Evolutionary conservation across 1,140 invertebrate genomes (phyloP).

Genomic region (Drosophila kanapiae): DNA sequence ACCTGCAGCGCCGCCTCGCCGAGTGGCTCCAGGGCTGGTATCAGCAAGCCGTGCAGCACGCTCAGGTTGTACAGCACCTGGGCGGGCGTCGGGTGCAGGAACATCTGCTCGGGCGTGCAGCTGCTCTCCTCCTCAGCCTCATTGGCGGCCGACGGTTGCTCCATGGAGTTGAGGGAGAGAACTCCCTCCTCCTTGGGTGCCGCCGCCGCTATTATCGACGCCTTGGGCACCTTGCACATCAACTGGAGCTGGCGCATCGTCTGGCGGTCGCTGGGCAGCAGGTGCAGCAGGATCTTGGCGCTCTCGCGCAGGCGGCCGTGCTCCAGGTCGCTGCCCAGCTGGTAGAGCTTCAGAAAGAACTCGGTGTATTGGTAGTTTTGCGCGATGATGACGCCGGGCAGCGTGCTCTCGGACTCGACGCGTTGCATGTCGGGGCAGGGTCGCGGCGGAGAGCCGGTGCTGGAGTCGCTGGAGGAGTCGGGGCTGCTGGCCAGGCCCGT

Average conservation of each 20-base stretch:
- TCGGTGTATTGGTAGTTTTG: constrained; percentile 92
- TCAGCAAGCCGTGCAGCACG: constrained; percentile 95
- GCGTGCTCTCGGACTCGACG: constrained; percentile 92
- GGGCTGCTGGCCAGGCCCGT: constrained; percentile 94
- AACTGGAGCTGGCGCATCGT: constrained; percentile 89
- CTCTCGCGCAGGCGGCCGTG: constrained; percentile 93
- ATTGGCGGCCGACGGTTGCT: constrained; percentile 19
- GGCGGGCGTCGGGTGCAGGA: constrained; percentile 91
- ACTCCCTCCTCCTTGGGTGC: constrained; percentile 50
- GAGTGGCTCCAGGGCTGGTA: constrained; percentile 94
- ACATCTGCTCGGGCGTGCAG: constrained; percentile 89
- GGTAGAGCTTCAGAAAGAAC: constrained; percentile 96
- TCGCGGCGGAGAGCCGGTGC: constrained; percentile 91
- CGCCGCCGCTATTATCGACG: not conserved
- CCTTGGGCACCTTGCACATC: constrained; percentile 85
- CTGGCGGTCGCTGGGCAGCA: constrained; percentile 94
- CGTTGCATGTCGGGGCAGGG: constrained; percentile 89
- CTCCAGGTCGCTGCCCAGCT: constrained; percentile 93
- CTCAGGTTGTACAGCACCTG: constrained; percentile 91
- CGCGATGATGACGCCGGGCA: constrained; percentile 95
- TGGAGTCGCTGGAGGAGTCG: constrained; percentile 87
- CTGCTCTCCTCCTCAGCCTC: constrained; percentile 20
- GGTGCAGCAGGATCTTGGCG: constrained; percentile 93
- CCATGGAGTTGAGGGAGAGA: constrained; percentile 23
- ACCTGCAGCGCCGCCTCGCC: constrained; percentile 94